These are phyloP conservation scores for Mus minutoides DNA, from an alignment of 2,797 vertebrate species.

Conservation along the genomic window DNA sequence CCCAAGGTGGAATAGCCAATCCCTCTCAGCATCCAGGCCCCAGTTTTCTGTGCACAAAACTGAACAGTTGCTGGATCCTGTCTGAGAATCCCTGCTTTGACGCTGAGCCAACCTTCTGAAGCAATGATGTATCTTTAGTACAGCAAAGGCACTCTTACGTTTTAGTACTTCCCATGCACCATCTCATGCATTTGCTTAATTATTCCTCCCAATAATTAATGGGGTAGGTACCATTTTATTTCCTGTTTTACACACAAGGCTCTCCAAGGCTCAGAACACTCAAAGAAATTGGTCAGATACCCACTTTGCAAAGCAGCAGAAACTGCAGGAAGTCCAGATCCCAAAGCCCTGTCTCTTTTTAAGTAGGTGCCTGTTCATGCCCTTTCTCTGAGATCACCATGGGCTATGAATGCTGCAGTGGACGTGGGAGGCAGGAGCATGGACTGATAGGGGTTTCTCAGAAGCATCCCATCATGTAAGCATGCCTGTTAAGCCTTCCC, in stretches of 20 bases:
- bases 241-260: neutral
- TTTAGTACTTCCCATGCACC: neutral
- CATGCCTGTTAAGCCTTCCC: neutral
- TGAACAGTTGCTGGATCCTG: neutral
- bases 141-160: neutral
- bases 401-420: fast-evolving
- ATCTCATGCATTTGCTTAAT: neutral
- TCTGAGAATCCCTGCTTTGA: neutral
- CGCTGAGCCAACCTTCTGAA: neutral
- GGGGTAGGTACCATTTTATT: neutral
- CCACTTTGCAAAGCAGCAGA: neutral
- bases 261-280: neutral
- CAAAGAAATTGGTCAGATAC: neutral
- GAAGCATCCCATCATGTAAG: neutral
- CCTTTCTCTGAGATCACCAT: fast-evolving
- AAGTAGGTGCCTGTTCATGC: neutral
- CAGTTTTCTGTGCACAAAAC: neutral
- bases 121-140: neutral
- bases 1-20: neutral
- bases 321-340: neutral
- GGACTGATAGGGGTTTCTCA: neutral
- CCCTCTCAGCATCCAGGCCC: neutral
- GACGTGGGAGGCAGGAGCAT: neutral
- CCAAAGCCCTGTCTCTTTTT: neutral
- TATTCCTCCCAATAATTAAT: neutral